Conservation (phyloP, 1,140 invertebrate genomes). For the Aphelenchoides avenae region DNA sequence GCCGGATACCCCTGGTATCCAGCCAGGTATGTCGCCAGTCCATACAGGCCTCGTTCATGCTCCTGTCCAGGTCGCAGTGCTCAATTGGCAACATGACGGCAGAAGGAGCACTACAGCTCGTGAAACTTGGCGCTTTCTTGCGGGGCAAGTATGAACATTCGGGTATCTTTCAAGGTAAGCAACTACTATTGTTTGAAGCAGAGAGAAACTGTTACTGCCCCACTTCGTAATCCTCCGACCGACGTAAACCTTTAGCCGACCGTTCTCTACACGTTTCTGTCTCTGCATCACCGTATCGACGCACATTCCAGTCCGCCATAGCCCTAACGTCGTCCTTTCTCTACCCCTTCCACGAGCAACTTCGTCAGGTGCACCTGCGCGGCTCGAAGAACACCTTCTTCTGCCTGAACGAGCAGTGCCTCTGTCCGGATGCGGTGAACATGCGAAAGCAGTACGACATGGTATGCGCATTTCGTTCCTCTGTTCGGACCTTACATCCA, state of each 20-base stretch:
- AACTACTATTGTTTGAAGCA: slow-evolving; percentile 6
- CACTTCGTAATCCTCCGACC: no score
- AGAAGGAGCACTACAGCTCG: slow-evolving; percentile 27
- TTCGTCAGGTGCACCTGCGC: slow-evolving; percentile 1
- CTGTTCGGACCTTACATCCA: no score
- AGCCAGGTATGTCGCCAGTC: slow-evolving; percentile 3
- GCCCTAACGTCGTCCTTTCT: slow-evolving; percentile 28
- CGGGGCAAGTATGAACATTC: slow-evolving; percentile 4
- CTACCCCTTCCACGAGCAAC: slow-evolving; percentile 9
- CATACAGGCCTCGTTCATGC: neutral
- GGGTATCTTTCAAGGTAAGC: slow-evolving; percentile 21
- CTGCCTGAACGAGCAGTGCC: slow-evolving; percentile 18
- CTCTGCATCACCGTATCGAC: slow-evolving; percentile 15
- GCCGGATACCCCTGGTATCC: slow-evolving; percentile 6
- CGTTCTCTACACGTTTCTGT: slow-evolving; percentile 5
- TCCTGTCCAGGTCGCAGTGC: slow-evolving; percentile 20
- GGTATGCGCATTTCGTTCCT: neutral
- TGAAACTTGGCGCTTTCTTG: slow-evolving; percentile 24
- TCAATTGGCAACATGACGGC: slow-evolving; percentile 26
- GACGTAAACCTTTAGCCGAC: no score
- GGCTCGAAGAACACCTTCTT: slow-evolving; percentile 26
- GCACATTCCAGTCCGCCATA: slow-evolving; percentile 34
- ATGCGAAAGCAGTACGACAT: neutral
- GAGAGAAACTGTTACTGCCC: slow-evolving; percentile 11
- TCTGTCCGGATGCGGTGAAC: no score